Percentiles rank a stretch among this genome's conserved stretches.
Evolutionary conservation across 2,113 vertebrate genomes (phyloP).

Genomic region (Naja naja): DNA sequence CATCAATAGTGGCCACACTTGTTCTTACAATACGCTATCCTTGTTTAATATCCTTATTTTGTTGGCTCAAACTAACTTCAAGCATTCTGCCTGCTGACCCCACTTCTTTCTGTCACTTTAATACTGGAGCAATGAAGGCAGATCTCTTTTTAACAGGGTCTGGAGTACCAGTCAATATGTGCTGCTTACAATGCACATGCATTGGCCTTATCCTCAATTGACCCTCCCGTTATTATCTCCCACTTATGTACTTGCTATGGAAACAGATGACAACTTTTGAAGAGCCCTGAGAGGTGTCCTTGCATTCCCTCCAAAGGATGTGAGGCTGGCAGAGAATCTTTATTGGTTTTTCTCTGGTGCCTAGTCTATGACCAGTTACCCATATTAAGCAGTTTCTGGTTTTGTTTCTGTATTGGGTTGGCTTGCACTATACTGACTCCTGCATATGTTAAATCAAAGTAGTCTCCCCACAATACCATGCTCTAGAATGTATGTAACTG

Average conservation of each 20-base stretch:
- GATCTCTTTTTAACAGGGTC: fast-evolving
- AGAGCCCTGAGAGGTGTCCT: background rate
- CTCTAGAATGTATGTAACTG: background rate
- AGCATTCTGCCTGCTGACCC: background rate
- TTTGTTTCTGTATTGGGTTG: background rate
- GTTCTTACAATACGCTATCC: fast-evolving
- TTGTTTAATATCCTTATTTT: background rate
- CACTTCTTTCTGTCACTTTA: background rate
- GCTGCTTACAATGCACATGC: background rate
- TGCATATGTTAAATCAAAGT: background rate
- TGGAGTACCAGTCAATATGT: background rate
- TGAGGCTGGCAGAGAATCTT: background rate
- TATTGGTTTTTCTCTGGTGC: background rate
- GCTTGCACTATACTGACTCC: background rate
- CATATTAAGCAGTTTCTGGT: background rate
- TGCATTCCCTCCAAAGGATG: fast-evolving
- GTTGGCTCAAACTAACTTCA: fast-evolving
- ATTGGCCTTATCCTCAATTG: background rate
- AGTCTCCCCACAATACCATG: background rate
- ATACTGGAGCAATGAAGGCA: fast-evolving
- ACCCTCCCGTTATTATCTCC: background rate
- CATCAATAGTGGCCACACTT: background rate
- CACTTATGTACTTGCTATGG: background rate
- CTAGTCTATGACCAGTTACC: background rate
- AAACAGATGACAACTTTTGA: background rate